These are phyloP conservation scores for Drosophila prolongata DNA, from an alignment of 2,888 invertebrate genomes.

Conservation along the genomic window DNA sequence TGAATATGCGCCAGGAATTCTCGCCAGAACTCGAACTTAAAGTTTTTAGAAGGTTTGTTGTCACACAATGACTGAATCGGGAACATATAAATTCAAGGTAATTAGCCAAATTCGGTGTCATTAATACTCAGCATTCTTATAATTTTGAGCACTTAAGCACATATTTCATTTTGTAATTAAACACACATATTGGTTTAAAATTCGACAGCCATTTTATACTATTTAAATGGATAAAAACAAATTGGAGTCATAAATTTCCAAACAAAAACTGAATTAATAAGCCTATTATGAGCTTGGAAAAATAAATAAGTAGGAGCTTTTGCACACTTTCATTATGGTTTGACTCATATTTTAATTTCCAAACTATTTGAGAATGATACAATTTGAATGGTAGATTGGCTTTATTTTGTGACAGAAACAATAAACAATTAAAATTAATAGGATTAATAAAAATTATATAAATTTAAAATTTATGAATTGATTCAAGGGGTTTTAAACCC, in stretches of 20 bases:
- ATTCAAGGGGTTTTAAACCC: background rate
- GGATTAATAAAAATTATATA: too few species aligned
- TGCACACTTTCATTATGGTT: too few species aligned
- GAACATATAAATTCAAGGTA: background rate
- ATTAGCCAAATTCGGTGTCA: background rate
- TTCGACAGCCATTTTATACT: background rate
- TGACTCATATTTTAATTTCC: too few species aligned
- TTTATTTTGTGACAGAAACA: too few species aligned
- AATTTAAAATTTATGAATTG: background rate
- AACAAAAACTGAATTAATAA: too few species aligned
- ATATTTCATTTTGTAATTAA: background rate
- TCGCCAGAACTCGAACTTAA: constrained; percentile 29
- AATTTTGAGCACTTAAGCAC: background rate
- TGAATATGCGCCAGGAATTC: constrained; percentile 49
- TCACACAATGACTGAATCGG: background rate
- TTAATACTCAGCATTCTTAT: background rate
- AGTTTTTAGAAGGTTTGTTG: background rate
- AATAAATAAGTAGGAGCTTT: too few species aligned
- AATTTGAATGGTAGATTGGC: too few species aligned
- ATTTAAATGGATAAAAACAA: background rate
- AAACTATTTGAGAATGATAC: too few species aligned
- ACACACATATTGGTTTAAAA: background rate
- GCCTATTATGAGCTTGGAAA: too few species aligned
- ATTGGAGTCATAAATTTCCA: background rate
- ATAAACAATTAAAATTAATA: too few species aligned